A percentile compares a stretch with the other conserved stretches of the same genome.
phyloP scores from a whole-genome alignment of 1,140 invertebrate genomes.

The Vollenhovia emeryi region DNA sequence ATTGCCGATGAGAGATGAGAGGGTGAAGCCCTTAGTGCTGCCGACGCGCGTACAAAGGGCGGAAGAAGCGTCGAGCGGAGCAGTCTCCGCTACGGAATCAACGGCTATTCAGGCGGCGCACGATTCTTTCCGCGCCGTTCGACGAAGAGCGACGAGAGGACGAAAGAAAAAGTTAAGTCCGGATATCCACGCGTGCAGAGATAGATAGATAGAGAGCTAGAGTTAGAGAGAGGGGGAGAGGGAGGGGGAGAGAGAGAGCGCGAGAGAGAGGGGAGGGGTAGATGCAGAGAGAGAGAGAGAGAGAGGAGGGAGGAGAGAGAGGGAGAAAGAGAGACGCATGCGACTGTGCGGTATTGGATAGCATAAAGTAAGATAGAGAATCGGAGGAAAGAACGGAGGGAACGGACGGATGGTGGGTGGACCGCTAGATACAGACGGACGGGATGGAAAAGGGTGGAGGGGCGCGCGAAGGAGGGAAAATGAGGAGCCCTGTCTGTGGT shows the following conservation, averaged over 20 bases:
- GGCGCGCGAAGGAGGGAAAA: constrained; percentile 27
- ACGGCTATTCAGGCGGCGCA: constrained; percentile 77
- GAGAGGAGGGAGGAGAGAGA: too few species aligned
- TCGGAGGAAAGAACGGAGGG: neutral
- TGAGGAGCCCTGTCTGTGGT: constrained; percentile 49
- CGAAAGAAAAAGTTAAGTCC: constrained; percentile 32
- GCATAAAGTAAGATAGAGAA: neutral
- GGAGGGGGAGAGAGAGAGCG: too few species aligned
- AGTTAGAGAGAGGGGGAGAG: too few species aligned
- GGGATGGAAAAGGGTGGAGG: constrained; percentile 39
- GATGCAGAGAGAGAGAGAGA: too few species aligned
- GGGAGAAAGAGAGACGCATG: neutral
- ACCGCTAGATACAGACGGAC: constrained; percentile 18
- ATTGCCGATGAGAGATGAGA: constrained; percentile 62
- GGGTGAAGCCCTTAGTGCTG: constrained; percentile 11
- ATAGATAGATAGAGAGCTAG: too few species aligned
- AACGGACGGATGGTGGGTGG: constrained; percentile 12
- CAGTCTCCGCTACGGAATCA: constrained; percentile 74
- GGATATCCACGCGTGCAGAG: constrained; percentile 20
- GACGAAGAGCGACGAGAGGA: constrained; percentile 28
- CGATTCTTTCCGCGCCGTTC: constrained; percentile 76
- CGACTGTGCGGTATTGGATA: neutral
- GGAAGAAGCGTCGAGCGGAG: constrained; percentile 65
- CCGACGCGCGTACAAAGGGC: constrained; percentile 11
- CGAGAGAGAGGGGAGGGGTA: too few species aligned